Evolutionary conservation across 2,888 invertebrate species (phyloP).

Genomic region (Catocala fraxini): DNA sequence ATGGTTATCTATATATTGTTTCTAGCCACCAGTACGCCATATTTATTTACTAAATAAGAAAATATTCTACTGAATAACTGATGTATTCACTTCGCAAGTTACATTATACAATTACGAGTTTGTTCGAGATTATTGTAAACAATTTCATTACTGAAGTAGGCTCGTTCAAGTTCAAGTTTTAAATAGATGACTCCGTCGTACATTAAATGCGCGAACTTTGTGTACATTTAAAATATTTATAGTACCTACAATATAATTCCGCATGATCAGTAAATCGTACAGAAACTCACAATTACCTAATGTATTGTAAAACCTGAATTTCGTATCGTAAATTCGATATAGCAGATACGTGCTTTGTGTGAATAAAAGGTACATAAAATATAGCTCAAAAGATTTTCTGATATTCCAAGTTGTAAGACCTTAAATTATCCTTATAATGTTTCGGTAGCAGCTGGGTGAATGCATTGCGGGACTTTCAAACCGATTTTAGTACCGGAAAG

Average conservation of each 20-base stretch:
- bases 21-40: too few relatives aligned
- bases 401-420: conserved; percentile 29
- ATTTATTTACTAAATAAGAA: too few relatives aligned
- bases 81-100: conserved; percentile 2
- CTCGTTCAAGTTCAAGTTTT: background rate
- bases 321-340: conserved; percentile 43
- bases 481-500: conserved; percentile 24
- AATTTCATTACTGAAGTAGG: conserved; percentile 19
- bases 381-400: conserved; percentile 34
- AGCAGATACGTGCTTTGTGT: conserved; percentile 46
- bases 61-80: too few relatives aligned
- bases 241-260: conserved; percentile 9
- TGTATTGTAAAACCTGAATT: conserved; percentile 48
- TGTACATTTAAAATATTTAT: conserved; percentile 28
- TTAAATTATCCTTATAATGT: conserved; percentile 43
- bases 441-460: conserved; percentile 36
- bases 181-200: background rate
- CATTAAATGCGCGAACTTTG: conserved; percentile 26
- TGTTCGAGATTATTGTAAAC: conserved; percentile 15
- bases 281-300: conserved; percentile 47
- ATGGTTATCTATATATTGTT: too few relatives aligned
- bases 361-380: conserved; percentile 40
- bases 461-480: conserved; percentile 33
- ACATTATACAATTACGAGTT: conserved; percentile 32
- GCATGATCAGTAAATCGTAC: conserved; percentile 26